Conservation (phyloP, 2,113 vertebrate genomes). For the Prolemur simus region DNA sequence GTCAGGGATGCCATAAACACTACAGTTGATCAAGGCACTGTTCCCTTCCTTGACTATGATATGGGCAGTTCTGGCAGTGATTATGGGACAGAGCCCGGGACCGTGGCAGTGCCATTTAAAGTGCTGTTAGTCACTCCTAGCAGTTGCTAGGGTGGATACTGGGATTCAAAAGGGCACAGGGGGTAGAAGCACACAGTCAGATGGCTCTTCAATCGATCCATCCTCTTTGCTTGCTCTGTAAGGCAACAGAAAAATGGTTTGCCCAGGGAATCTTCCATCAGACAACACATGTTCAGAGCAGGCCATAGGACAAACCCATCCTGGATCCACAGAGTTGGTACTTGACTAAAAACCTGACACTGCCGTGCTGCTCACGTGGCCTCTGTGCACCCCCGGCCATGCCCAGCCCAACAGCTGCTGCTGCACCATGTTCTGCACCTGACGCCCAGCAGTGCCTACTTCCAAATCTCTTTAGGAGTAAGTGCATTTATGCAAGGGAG, state of each 20-base stretch:
- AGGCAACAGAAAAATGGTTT: conserved; percentile 54
- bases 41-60: conserved; percentile 95
- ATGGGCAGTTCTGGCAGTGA: conserved; percentile 88
- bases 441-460: too few relatives aligned
- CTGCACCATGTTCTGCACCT: too few relatives aligned
- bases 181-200: conserved; percentile 79
- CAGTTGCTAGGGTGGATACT: conserved; percentile 74
- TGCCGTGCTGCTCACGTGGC: too few relatives aligned
- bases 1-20: conserved; percentile 90
- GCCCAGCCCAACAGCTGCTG: too few relatives aligned
- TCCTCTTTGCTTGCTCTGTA: conserved; percentile 71
- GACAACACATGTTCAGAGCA: neutral
- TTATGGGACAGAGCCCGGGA: conserved; percentile 85
- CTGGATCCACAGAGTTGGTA: conserved; percentile 67
- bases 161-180: conserved; percentile 82
- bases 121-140: conserved; percentile 83
- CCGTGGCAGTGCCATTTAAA: conserved; percentile 78
- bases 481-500: too few relatives aligned
- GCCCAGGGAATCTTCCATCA: neutral
- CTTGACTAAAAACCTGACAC: conserved; percentile 72
- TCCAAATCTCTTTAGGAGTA: neutral
- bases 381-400: too few relatives aligned
- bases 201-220: conserved; percentile 74
- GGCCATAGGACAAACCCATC: conserved; percentile 69
- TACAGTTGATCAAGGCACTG: conserved; percentile 95